phyloP scores from a whole-genome alignment of 2,797 vertebrate genomes.

The Aulostomus chinensis region DNA sequence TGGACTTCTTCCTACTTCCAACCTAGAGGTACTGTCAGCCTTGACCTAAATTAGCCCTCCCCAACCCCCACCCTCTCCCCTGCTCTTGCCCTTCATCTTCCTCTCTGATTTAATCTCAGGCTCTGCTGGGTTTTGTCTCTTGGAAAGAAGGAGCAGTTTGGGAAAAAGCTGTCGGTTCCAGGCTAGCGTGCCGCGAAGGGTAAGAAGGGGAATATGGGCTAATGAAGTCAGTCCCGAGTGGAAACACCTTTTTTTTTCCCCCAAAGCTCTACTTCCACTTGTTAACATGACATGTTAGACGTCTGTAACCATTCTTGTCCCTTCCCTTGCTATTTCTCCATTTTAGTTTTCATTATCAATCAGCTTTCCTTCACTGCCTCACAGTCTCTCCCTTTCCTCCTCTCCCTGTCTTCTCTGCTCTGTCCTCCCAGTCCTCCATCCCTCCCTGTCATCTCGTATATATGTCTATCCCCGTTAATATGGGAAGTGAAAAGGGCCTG shows the following conservation, averaged over 20 bases:
- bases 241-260: conserved; percentile 18
- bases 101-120: conserved; percentile 50
- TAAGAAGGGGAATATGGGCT: conserved; percentile 47
- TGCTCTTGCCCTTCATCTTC: conserved; percentile 15
- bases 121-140: conserved; percentile 48
- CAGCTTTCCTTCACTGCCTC: conserved; percentile 28
- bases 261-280: conserved; percentile 38
- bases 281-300: conserved; percentile 56
- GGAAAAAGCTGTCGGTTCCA: conserved; percentile 54
- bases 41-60: conserved; percentile 59
- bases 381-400: conserved; percentile 3
- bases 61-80: not conserved
- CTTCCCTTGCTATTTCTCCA: conserved; percentile 13
- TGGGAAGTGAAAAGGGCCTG: conserved; percentile 39
- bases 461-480: conserved; percentile 34
- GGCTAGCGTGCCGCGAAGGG: conserved; percentile 37
- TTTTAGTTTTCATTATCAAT: conserved; percentile 45
- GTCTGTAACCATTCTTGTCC: conserved; percentile 35
- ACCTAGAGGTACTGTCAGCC: conserved; percentile 47
- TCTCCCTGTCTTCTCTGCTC: conserved; percentile 1
- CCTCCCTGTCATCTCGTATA: conserved; percentile 35
- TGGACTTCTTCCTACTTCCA: conserved; percentile 19
- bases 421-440: conserved; percentile 15
- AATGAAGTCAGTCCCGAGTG: conserved; percentile 59
- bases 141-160: conserved; percentile 26